Percentiles rank a stretch among this genome's conserved stretches.
Evolutionary conservation across 2,113 vertebrate genomes (phyloP).

Genomic region (Struthidea cinerea): DNA sequence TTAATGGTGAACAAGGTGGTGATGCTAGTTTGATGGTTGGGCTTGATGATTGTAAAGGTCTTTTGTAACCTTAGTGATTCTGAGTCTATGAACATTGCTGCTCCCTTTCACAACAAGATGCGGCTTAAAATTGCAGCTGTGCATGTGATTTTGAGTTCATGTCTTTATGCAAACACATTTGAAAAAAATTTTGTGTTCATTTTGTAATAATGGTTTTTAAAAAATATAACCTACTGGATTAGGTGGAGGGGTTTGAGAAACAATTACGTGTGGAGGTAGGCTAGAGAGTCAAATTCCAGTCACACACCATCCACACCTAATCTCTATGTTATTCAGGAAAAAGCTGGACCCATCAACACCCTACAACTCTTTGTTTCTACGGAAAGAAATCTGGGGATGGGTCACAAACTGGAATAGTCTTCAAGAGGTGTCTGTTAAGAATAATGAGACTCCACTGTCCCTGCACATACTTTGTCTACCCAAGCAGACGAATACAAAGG

Average conservation of each 20-base stretch:
- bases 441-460: not conserved
- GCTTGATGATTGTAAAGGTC: not conserved
- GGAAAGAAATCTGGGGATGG: not conserved
- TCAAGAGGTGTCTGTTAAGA: not conserved
- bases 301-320: not conserved
- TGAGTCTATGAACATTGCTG: not conserved
- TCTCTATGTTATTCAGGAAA: not conserved
- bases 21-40: not conserved
- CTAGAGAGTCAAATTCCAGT: not conserved
- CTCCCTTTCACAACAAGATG: not conserved
- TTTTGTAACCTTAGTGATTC: not conserved
- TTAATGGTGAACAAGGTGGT: not conserved
- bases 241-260: not conserved
- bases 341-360: rapidly evolving
- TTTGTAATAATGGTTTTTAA: not conserved
- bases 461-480: not conserved
- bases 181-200: not conserved
- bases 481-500: not conserved
- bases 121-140: not conserved
- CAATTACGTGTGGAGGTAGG: not conserved
- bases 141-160: rapidly evolving
- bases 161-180: not conserved
- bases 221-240: not conserved
- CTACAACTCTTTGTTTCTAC: not conserved
- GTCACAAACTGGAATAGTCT: not conserved